A percentile compares a stretch with the other conserved stretches of the same genome.
Conservation (phyloP, 2,888 invertebrate genomes). For the Blastobasis adustella region DNA sequence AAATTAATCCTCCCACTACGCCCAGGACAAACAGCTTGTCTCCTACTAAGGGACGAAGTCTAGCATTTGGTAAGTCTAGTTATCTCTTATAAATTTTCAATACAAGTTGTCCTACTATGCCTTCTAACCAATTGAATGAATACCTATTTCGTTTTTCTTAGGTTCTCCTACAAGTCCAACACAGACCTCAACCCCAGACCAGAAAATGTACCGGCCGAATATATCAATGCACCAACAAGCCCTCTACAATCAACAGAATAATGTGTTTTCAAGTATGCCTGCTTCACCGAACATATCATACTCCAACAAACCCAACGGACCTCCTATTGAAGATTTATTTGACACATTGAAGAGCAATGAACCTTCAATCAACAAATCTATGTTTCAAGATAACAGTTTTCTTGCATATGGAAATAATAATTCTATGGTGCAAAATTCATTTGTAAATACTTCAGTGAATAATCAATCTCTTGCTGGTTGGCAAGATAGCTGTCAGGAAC, state of each 20-base stretch:
- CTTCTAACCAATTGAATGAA: neutral
- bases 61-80: slow-evolving; percentile 71
- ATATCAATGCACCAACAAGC: slow-evolving; percentile 67
- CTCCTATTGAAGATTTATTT: slow-evolving; percentile 81
- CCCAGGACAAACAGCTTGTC: slow-evolving; percentile 76
- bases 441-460: slow-evolving; percentile 39
- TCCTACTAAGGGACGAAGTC: slow-evolving; percentile 71
- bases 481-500: slow-evolving; percentile 57
- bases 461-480: slow-evolving; percentile 49
- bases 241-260: slow-evolving; percentile 59
- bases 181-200: slow-evolving; percentile 63
- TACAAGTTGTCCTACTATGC: neutral
- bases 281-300: slow-evolving; percentile 55
- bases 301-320: slow-evolving; percentile 76
- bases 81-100: neutral
- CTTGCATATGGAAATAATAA: slow-evolving; percentile 46
- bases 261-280: slow-evolving; percentile 42
- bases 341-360: slow-evolving; percentile 75
- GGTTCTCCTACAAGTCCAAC: slow-evolving; percentile 64
- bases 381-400: slow-evolving; percentile 58
- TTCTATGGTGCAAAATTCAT: slow-evolving; percentile 54
- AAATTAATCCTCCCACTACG: slow-evolving; percentile 74
- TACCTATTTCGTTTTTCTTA: slow-evolving; percentile 12
- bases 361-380: slow-evolving; percentile 50
- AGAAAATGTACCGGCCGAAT: slow-evolving; percentile 63